Conservation (phyloP, 2,797 vertebrate species). For the Sphaeramia orbicularis region DNA sequence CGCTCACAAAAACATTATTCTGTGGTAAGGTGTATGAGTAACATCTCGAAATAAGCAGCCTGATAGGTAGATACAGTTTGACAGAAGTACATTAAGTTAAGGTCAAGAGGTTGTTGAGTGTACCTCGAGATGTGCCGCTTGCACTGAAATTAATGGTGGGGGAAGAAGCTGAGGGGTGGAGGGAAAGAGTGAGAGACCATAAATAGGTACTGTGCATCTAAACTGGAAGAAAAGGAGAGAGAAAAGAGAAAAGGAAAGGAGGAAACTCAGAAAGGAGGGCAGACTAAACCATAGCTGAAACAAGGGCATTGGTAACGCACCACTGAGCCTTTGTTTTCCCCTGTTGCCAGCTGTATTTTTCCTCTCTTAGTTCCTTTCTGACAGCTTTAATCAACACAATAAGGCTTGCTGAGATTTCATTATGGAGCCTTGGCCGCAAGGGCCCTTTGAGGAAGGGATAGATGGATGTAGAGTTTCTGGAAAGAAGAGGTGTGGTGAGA, state of each 20-base stretch:
- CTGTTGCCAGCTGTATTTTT: slow-evolving; percentile 63
- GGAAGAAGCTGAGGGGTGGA: slow-evolving; percentile 7
- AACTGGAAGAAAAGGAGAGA: slow-evolving; percentile 14
- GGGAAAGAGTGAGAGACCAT: slow-evolving; percentile 2
- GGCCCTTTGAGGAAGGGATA: slow-evolving; percentile 51
- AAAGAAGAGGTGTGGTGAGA: slow-evolving; percentile 33
- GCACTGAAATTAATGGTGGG: slow-evolving; percentile 15
- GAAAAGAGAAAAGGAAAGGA: background rate
- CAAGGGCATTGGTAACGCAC: slow-evolving; percentile 41
- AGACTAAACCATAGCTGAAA: slow-evolving; percentile 45
- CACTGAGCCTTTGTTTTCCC: slow-evolving; percentile 59
- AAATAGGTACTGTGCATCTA: slow-evolving; percentile 9
- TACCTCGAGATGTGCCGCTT: slow-evolving; percentile 33
- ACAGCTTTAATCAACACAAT: slow-evolving; percentile 83
- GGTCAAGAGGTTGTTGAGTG: slow-evolving; percentile 48
- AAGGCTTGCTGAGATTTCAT: slow-evolving; percentile 77
- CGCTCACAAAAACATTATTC: slow-evolving; percentile 20
- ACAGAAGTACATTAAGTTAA: slow-evolving; percentile 64
- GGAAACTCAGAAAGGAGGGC: slow-evolving; percentile 17
- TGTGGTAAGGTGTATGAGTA: slow-evolving; percentile 6
- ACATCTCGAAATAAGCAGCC: slow-evolving; percentile 14
- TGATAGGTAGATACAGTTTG: slow-evolving; percentile 31
- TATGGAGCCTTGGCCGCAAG: slow-evolving; percentile 65
- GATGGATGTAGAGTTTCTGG: slow-evolving; percentile 59
- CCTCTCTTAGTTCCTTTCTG: slow-evolving; percentile 73